Percentiles rank a stretch among this genome's conserved stretches.
Conservation (phyloP, 2,888 invertebrate genomes). For the Caenorhabditis plicata region DNA sequence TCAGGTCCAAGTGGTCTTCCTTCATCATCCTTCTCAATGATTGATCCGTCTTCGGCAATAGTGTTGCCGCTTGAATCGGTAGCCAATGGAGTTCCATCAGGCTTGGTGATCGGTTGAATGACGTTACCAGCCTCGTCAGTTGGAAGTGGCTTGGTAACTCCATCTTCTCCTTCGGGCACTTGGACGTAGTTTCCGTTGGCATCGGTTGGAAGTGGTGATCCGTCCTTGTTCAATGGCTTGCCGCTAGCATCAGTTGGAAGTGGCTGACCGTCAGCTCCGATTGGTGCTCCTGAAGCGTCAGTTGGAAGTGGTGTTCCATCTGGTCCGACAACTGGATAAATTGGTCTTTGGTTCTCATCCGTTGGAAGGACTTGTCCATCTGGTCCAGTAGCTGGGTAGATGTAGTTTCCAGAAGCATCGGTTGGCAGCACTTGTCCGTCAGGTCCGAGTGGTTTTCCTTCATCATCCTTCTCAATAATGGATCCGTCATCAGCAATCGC, state of each 20-base stretch:
- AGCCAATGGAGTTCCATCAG: slow-evolving; percentile 19
- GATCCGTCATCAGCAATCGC: slow-evolving; percentile 15
- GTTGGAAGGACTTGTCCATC: slow-evolving; percentile 18
- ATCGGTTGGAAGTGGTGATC: slow-evolving; percentile 22
- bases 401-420: slow-evolving; percentile 33
- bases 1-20: slow-evolving; percentile 23
- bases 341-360: slow-evolving; percentile 8
- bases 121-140: slow-evolving; percentile 9
- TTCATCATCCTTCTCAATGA: slow-evolving; percentile 11
- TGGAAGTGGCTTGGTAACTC: slow-evolving; percentile 3
- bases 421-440: slow-evolving; percentile 36
- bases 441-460: slow-evolving; percentile 38
- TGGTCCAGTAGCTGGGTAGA: slow-evolving; percentile 32
- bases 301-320: slow-evolving; percentile 30
- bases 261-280: slow-evolving; percentile 14
- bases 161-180: slow-evolving; percentile 22
- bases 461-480: slow-evolving; percentile 22
- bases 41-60: slow-evolving; percentile 12
- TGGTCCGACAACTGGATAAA: slow-evolving; percentile 11
- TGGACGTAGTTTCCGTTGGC: slow-evolving; percentile 11
- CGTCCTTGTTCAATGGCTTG: slow-evolving; percentile 16
- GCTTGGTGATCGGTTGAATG: slow-evolving; percentile 30
- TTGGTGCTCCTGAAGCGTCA: slow-evolving; percentile 13
- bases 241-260: slow-evolving; percentile 32
- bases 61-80: slow-evolving; percentile 5